A percentile compares a stretch with the other conserved stretches of the same genome.
phyloP scores from a whole-genome alignment of 1,140 invertebrate species.

The Drosophila quadrilineata region DNA sequence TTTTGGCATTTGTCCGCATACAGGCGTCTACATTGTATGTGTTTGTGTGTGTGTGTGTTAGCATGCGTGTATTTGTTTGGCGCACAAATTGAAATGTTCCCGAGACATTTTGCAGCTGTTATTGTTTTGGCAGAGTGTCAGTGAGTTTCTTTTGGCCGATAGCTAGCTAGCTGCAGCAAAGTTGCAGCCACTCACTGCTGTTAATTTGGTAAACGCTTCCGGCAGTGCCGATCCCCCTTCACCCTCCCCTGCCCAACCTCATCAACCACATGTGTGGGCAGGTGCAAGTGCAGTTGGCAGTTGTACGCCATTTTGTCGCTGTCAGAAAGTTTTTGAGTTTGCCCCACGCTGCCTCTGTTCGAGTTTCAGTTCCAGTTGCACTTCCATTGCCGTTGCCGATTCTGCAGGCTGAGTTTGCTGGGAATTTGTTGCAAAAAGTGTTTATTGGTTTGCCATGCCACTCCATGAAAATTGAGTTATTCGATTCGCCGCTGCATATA shows the following conservation, averaged over 20 bases:
- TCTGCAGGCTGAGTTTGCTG: constrained; percentile 55
- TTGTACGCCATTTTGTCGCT: constrained; percentile 69
- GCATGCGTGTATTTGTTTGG: constrained; percentile 1
- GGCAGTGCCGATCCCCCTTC: not conserved
- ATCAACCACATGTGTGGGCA: constrained; percentile 33
- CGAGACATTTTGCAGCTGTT: constrained; percentile 67
- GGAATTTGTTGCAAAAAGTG: constrained; percentile 76
- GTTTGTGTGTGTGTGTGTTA: constrained; percentile 3
- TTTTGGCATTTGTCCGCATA: constrained; percentile 72
- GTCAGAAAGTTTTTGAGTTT: constrained; percentile 70
- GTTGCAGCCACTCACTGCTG: constrained; percentile 55
- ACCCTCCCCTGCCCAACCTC: not conserved
- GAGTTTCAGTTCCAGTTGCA: not conserved
- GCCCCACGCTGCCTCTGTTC: constrained; percentile 26
- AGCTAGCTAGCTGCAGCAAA: constrained; percentile 54
- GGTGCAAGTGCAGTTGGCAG: constrained; percentile 63
- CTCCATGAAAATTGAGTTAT: constrained; percentile 77
- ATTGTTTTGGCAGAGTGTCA: constrained; percentile 52
- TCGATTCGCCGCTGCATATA: constrained; percentile 33
- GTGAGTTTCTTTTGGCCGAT: constrained; percentile 40
- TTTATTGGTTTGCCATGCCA: constrained; percentile 68
- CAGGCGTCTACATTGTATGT: constrained; percentile 47
- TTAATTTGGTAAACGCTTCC: constrained; percentile 68
- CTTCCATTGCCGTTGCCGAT: constrained; percentile 18
- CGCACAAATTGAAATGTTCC: constrained; percentile 74